Base-by-base conservation (phyloP, 2,888 invertebrate genomes). In the Exephanes ischioxanthus region DNA sequence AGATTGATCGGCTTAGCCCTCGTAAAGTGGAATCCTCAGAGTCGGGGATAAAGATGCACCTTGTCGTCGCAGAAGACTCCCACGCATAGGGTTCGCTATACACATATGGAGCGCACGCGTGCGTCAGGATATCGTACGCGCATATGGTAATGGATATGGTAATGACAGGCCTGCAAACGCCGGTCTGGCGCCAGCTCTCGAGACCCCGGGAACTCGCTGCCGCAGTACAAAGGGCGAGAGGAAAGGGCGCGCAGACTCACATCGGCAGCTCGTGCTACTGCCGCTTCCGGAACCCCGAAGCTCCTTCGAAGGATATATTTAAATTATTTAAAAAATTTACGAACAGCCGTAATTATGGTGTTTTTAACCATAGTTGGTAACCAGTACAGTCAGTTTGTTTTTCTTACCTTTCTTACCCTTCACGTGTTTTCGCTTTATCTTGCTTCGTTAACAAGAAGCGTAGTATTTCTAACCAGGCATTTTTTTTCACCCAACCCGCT, bases 91-190 rank as follows among this genome's bases (percentile, higher is more conserved):
- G 7, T 19, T 53, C 53, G 7, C 53, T 55, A 19, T 37, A 66
- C 63, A 61, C 61, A 63, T 70, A 30, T 79, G 6, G 58, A 67
- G 66, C 66, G 63, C 61, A 41, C 70, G 58, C 66, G 71, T 68
- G 58, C 67, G 75, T 66, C 14, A 48, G 88, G 86, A 87, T 86
- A 86, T 88, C 87, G 90, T 90, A 90, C 91, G 90, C 90, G 91
- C 90, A 91, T 33, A 33, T 51, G 30, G 55, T 55, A 55, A 71
- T 90, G 91, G 90, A 91, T 86, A 70, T 89, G 90, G 89, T 92
- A 92, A 92, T 92, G 92, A 92, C 92, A 91, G 92, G 90, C 90
- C 88, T 89, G 89, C 88, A 90, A 91, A 91, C 88, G 89, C 88
- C 90, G 90, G 87, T 85, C 86, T 90, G 92, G 91, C 92, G 92